These are phyloP conservation scores for Agrenia bidenticulata DNA, from an alignment of 2,888 invertebrate genomes.

Conservation along the genomic window DNA sequence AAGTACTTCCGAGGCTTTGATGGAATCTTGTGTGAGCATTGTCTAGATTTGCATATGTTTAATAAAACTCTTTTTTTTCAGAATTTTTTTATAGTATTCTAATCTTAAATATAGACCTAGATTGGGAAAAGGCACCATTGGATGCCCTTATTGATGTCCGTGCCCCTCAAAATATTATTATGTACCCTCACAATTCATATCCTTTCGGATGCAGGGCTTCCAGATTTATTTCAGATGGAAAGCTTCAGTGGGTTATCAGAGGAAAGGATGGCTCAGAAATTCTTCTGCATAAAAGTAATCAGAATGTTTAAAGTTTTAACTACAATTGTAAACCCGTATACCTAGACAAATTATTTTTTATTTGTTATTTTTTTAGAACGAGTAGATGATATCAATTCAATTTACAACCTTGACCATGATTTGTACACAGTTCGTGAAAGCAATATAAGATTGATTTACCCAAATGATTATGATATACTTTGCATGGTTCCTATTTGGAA, in stretches of 20 bases:
- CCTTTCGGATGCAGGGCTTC: constrained; percentile 37
- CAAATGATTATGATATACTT: constrained; percentile 43
- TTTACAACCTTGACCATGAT: constrained; percentile 25
- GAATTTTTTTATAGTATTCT: too few species aligned
- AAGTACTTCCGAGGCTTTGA: constrained; percentile 41
- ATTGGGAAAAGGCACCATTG: constrained; percentile 35
- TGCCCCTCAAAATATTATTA: constrained; percentile 31
- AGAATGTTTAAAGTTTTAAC: too few species aligned
- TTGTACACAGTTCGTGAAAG: constrained; percentile 40
- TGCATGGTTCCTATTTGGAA: constrained; percentile 38
- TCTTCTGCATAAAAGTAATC: constrained; percentile 39
- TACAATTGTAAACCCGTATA: background rate
- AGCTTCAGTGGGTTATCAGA: constrained; percentile 40
- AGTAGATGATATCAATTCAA: constrained; percentile 24
- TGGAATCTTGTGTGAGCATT: constrained; percentile 30
- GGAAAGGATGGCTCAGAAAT: constrained; percentile 45
- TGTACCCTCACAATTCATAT: constrained; percentile 40
- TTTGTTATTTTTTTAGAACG: too few species aligned
- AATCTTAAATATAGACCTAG: constrained; percentile 18
- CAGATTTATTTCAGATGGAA: constrained; percentile 41
- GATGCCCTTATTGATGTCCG: constrained; percentile 32
- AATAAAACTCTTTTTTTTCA: too few species aligned
- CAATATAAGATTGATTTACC: constrained; percentile 41
- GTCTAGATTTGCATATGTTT: too few species aligned
- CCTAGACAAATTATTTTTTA: too few species aligned